Percentiles rank a stretch among this genome's conserved stretches.
Conservation (phyloP, 2,888 invertebrate species). For the Philopedon plagiatum region DNA sequence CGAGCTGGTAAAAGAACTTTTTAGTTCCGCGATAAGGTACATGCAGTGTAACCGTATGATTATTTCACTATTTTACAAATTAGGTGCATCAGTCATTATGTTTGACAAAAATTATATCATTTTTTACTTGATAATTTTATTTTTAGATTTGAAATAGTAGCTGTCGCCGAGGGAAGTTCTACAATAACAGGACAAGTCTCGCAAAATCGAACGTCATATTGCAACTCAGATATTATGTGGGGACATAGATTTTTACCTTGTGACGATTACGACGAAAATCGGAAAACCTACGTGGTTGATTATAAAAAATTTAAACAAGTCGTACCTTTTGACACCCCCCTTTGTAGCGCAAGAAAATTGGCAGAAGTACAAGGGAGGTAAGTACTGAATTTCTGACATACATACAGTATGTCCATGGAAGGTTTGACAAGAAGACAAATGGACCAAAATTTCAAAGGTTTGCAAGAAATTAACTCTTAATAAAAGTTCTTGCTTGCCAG, state of each 20-base stretch:
- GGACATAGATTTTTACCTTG: conserved; percentile 80
- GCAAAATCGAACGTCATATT: conserved; percentile 83
- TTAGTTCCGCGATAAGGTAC: too few species aligned
- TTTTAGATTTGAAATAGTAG: conserved; percentile 83
- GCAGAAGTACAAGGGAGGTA: conserved; percentile 72
- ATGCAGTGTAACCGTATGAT: too few species aligned
- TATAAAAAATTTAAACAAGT: conserved; percentile 77
- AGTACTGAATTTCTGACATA: neutral
- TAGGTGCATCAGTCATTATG: too few species aligned
- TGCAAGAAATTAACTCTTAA: too few species aligned
- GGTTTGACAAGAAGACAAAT: too few species aligned
- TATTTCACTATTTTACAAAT: too few species aligned
- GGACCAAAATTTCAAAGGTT: too few species aligned
- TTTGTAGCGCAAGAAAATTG: conserved; percentile 90
- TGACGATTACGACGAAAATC: conserved; percentile 72
- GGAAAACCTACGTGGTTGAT: conserved; percentile 75
- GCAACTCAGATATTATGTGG: conserved; percentile 87
- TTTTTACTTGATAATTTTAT: too few species aligned
- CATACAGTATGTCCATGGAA: too few species aligned
- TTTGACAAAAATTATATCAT: too few species aligned
- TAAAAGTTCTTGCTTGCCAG: too few species aligned
- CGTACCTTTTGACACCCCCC: conserved; percentile 80
- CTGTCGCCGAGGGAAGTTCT: conserved; percentile 86
- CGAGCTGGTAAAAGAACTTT: too few species aligned
- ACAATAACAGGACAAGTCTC: conserved; percentile 83